Conservation (phyloP, 2,888 invertebrate genomes). For the Pseudoips prasinana region DNA sequence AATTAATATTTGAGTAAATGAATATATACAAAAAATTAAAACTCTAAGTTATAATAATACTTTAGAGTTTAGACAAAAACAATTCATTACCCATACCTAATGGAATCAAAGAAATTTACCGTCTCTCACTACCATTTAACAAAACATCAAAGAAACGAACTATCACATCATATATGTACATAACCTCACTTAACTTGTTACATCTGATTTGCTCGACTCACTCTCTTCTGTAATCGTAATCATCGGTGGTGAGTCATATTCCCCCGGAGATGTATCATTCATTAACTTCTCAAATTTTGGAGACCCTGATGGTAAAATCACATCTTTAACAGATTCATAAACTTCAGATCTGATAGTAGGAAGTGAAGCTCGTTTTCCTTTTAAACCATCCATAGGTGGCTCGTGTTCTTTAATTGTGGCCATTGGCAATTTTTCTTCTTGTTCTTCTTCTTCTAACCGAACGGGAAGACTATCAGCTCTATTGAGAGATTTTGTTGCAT, state of each 20-base stretch:
- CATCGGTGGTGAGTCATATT: conserved; percentile 64
- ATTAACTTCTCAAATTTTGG: conserved; percentile 82
- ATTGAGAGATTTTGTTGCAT: conserved; percentile 70
- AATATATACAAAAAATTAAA: too few relatives aligned
- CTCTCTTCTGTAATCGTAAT: conserved; percentile 76
- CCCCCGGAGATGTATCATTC: conserved; percentile 74
- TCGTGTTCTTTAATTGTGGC: conserved; percentile 68
- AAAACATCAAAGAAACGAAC: conserved; percentile 19
- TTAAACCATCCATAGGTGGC: conserved; percentile 52
- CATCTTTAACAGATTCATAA: conserved; percentile 81
- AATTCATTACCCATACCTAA: too few relatives aligned
- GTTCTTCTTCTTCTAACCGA: conserved; percentile 75
- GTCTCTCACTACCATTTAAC: too few relatives aligned
- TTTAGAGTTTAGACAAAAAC: too few relatives aligned
- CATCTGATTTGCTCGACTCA: conserved; percentile 64
- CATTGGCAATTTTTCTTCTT: conserved; percentile 46
- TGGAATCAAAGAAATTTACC: too few relatives aligned
- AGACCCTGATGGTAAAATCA: conserved; percentile 73
- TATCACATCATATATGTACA: conserved; percentile 44
- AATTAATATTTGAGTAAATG: too few relatives aligned
- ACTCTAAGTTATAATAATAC: too few relatives aligned
- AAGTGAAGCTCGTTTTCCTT: conserved; percentile 66
- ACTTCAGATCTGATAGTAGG: conserved; percentile 74
- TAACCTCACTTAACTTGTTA: conserved; percentile 21
- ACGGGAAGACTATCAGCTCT: conserved; percentile 81